Conservation (phyloP, 2,113 vertebrate species). For the Nycticryphes semicollaris region DNA sequence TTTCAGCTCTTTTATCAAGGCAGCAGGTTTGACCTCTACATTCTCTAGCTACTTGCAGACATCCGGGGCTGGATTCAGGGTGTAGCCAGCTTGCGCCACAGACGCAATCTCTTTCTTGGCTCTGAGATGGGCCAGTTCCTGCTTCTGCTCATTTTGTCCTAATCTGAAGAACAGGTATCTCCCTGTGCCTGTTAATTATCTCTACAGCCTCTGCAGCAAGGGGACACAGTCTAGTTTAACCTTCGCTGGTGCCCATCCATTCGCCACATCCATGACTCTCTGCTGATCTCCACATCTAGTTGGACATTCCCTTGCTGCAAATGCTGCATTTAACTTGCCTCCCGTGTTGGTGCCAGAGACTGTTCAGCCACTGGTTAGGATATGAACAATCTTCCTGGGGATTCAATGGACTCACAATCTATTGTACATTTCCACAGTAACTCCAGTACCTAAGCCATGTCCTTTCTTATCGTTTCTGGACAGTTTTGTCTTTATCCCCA, state of each 20-base stretch:
- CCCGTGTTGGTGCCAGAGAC: neutral
- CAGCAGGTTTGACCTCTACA: neutral
- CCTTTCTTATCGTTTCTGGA: neutral
- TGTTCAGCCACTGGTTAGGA: neutral
- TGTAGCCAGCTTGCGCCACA: neutral
- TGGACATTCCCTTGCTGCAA: neutral
- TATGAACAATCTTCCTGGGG: neutral
- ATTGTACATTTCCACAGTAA: neutral
- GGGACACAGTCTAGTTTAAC: rapidly evolving
- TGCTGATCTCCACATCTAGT: neutral
- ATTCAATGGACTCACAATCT: neutral
- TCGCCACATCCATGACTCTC: neutral
- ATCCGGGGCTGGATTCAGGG: neutral
- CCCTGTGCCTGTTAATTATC: neutral
- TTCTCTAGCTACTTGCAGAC: neutral
- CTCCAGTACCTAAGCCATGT: neutral
- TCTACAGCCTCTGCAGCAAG: neutral
- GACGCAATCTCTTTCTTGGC: neutral
- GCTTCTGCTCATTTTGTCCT: neutral
- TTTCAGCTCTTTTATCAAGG: neutral
- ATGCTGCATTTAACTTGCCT: neutral
- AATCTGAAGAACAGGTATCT: neutral
- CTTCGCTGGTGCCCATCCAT: neutral
- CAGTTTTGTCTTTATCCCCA: neutral
- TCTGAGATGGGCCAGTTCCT: neutral